These are phyloP conservation scores for Tolmerus cingulatus DNA, from an alignment of 2,888 invertebrate genomes.

Conservation along the genomic window DNA sequence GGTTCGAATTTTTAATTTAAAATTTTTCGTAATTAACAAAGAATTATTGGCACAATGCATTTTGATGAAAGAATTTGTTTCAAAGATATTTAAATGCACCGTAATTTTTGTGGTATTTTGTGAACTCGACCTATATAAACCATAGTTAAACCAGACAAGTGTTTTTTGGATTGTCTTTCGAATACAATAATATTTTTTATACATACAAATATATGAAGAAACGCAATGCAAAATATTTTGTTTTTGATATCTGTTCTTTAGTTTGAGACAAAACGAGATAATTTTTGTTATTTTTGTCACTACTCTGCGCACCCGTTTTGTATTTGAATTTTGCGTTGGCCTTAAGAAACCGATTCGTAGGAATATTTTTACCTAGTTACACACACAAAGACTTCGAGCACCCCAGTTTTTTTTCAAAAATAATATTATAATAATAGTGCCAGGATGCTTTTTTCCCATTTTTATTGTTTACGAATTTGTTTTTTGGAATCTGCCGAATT, in stretches of 20 bases:
- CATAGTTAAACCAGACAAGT: neutral
- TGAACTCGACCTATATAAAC: constrained; percentile 22
- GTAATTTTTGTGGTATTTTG: constrained; percentile 47
- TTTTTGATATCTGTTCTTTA: constrained; percentile 26
- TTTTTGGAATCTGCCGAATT: constrained; percentile 8
- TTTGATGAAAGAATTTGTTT: constrained; percentile 43
- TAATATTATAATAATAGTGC: neutral
- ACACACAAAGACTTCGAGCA: constrained; percentile 14
- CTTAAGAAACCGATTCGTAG: neutral
- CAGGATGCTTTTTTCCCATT: neutral
- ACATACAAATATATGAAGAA: constrained; percentile 1
- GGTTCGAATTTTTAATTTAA: neutral
- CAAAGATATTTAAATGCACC: constrained; percentile 44
- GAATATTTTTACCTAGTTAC: neutral
- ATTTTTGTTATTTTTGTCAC: neutral
- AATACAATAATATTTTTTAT: neutral
- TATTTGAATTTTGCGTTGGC: constrained; percentile 36
- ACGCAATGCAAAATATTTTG: constrained; percentile 2
- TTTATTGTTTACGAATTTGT: constrained; percentile 12
- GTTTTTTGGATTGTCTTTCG: constrained; percentile 24
- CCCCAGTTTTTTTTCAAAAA: neutral
- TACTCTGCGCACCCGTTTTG: constrained; percentile 42
- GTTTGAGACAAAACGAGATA: neutral
- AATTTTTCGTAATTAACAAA: constrained; percentile 23
- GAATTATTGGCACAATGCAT: constrained; percentile 50